Base-by-base conservation (phyloP, 2,113 vertebrate genomes). In the Ifrita kowaldi region DNA sequence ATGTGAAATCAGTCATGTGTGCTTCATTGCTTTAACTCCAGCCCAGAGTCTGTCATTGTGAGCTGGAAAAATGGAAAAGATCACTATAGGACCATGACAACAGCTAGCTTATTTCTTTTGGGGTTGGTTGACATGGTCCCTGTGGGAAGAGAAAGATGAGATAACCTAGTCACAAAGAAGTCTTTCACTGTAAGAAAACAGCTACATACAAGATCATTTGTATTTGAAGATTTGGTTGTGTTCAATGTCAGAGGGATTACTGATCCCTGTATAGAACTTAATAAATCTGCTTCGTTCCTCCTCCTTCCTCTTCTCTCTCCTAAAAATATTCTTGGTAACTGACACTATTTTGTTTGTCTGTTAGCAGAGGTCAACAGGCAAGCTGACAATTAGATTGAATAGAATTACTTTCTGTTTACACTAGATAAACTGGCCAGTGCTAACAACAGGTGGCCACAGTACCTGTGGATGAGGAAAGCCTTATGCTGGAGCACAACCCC, bases 361-460 rank as follows among this genome's bases (percentile, higher is more conserved):
- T 78, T 53, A 84, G 84, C 41, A 78, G 60, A 74, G 70, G 77
- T 42, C 74, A 95, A 69, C 56, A 80, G 64, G 88, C 79, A 81
- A 77, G 33, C 35, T 91, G 68, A 64, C 83, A 83, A 95, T 86
- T 77, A 52, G 32, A 75, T 19, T 56, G 93, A 97, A 96, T 88
- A 94, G 90, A 96, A 94, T 95, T 80, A 90, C 95, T 97, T 93
- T 96, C 95, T 96, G 90, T 94, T 96, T 89, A 78, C 7, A 0
- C 16, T 57, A 95, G 95, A 97, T 96, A 95, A 94, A 93, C 76
- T 33, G 76, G 47, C 56, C 55, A 84, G 71, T 28, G 64, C 79
- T 95, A 86, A 90, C 93, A 96, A 86, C 92, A 96, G 90, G 93
- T 96, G 83, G 84, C 60, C 8, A 0, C 41, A 33, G 49, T 56